Conservation (phyloP, 2,888 invertebrate genomes). For the Antheraea assamensis region DNA sequence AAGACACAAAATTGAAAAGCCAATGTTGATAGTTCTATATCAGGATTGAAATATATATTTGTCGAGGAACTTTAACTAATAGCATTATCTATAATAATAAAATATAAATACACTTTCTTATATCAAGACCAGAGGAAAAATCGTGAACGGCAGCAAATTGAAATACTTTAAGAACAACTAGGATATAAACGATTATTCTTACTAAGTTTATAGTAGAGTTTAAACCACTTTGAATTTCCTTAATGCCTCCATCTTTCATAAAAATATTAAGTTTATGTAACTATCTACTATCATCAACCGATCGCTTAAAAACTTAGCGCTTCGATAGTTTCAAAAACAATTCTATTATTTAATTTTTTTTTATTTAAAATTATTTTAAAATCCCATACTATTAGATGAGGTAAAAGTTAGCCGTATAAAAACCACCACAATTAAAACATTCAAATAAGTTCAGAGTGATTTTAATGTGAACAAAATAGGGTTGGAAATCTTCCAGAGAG, state of each 20-base stretch:
- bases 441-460: background rate
- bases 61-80: too few relatives aligned
- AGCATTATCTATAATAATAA: background rate
- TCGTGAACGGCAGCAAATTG: too few relatives aligned
- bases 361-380: background rate
- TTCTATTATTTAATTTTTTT: too few relatives aligned
- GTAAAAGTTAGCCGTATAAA: background rate
- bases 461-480: conserved; percentile 2
- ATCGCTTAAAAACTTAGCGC: background rate
- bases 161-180: too few relatives aligned
- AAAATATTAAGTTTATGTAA: background rate
- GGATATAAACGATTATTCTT: too few relatives aligned
- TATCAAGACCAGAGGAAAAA: background rate
- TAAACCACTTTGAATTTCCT: too few relatives aligned
- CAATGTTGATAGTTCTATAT: too few relatives aligned
- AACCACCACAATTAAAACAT: background rate
- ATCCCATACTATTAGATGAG: background rate
- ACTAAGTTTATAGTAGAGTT: background rate
- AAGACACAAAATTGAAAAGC: too few relatives aligned
- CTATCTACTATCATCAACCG: background rate
- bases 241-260: background rate
- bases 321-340: too few relatives aligned
- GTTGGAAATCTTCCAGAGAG: conserved; percentile 1
- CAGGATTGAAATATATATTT: too few relatives aligned
- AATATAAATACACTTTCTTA: background rate